Evolutionary conservation across 2,797 vertebrate species (phyloP).

Genomic region (Hypotaenidia okinawae): DNA sequence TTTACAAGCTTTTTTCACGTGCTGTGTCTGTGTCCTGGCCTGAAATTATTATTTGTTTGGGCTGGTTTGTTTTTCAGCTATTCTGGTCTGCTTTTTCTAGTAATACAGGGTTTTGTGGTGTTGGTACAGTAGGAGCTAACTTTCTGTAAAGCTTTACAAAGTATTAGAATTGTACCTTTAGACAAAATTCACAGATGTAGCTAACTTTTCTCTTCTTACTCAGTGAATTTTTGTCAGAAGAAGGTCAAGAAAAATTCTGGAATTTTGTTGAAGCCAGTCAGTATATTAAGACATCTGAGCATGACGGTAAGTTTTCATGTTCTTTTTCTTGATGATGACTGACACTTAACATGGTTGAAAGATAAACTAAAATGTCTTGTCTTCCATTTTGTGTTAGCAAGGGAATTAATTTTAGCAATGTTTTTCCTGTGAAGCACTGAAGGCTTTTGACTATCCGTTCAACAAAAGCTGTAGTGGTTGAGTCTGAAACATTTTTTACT

Average conservation of each 20-base stretch:
- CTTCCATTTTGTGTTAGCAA: neutral
- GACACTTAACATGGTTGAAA: neutral
- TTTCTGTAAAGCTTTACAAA: neutral
- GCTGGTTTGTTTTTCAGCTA: neutral
- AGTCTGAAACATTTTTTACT: neutral
- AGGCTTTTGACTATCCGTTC: neutral
- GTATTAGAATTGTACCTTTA: neutral
- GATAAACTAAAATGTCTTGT: neutral
- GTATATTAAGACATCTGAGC: conserved; percentile 82
- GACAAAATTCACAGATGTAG: neutral
- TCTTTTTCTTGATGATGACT: neutral
- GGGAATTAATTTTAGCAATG: neutral
- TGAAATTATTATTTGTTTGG: neutral
- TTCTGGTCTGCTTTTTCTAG: neutral
- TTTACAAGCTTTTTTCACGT: neutral
- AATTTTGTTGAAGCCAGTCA: conserved; percentile 92
- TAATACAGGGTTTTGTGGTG: neutral
- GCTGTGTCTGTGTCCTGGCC: neutral
- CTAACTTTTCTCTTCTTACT: conserved; percentile 44
- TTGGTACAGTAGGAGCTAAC: neutral
- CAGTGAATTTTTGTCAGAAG: conserved; percentile 97
- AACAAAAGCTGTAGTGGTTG: neutral
- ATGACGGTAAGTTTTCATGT: conserved; percentile 79
- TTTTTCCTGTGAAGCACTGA: neutral
- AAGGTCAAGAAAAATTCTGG: conserved; percentile 95